Evolutionary conservation across 1,140 invertebrate genomes (phyloP).

Genomic region (Cephus cinctus): DNA sequence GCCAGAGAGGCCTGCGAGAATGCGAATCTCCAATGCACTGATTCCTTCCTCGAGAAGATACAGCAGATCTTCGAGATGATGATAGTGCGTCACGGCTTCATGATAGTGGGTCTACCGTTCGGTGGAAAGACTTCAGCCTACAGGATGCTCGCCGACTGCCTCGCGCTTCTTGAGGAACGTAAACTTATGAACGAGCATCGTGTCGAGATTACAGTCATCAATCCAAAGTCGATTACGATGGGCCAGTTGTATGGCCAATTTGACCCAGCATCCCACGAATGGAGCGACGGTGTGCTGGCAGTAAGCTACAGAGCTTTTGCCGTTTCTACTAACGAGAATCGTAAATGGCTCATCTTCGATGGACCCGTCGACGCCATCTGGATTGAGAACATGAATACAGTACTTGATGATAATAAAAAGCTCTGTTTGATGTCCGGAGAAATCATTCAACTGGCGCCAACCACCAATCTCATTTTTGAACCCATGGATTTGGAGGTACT

Average conservation of each 20-base stretch:
- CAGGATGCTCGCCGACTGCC: slow-evolving; percentile 73
- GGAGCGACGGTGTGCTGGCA: slow-evolving; percentile 93
- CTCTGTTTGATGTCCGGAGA: slow-evolving; percentile 90
- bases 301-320: slow-evolving; percentile 89
- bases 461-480: slow-evolving; percentile 93
- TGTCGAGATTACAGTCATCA: slow-evolving; percentile 89
- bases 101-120: slow-evolving; percentile 90
- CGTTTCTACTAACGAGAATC: slow-evolving; percentile 66
- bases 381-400: slow-evolving; percentile 98
- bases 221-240: slow-evolving; percentile 96
- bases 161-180: slow-evolving; percentile 75
- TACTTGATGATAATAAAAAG: slow-evolving; percentile 95
- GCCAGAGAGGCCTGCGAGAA: slow-evolving; percentile 67
- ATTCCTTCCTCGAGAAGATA: slow-evolving; percentile 85
- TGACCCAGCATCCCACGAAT: slow-evolving; percentile 91
- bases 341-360: slow-evolving; percentile 95
- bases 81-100: slow-evolving; percentile 84
- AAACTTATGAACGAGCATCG: slow-evolving; percentile 84
- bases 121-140: slow-evolving; percentile 84
- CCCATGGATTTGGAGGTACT: slow-evolving; percentile 85
- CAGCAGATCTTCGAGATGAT: slow-evolving; percentile 97
- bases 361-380: slow-evolving; percentile 94
- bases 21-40: slow-evolving; percentile 81
- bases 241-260: slow-evolving; percentile 95
- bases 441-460: slow-evolving; percentile 90